Evolutionary conservation across 2,113 vertebrate species (phyloP).

Genomic region (Myotis davidii): DNA sequence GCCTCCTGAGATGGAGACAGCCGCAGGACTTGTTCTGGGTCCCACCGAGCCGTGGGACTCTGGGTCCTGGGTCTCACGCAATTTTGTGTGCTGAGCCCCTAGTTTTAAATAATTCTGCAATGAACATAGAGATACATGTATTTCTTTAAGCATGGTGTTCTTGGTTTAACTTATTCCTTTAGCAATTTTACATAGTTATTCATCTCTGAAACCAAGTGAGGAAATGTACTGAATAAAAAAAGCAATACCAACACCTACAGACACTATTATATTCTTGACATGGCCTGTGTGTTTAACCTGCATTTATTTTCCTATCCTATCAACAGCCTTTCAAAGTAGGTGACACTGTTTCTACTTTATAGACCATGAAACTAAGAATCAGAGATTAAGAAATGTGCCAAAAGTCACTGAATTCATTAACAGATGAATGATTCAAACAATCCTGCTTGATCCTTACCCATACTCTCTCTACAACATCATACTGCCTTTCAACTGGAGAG

Average conservation of each 20-base stretch:
- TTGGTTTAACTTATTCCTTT: not conserved
- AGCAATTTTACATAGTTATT: not conserved
- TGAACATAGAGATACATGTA: not conserved
- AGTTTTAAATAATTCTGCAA: not conserved
- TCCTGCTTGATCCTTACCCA: not conserved
- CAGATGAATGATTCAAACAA: not conserved
- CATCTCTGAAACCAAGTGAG: not conserved
- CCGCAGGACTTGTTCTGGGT: too few relatives aligned
- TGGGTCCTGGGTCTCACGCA: too few relatives aligned
- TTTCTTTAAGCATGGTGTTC: not conserved
- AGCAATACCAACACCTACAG: not conserved
- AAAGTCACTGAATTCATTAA: conserved; percentile 1
- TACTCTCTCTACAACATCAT: not conserved
- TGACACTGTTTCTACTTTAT: not conserved
- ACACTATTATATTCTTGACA: not conserved
- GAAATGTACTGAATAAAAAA: not conserved
- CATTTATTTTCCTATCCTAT: not conserved
- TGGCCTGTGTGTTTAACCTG: not conserved
- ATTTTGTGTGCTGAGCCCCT: too few relatives aligned
- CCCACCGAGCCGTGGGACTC: too few relatives aligned
- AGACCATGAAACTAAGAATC: not conserved
- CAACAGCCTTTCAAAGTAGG: not conserved
- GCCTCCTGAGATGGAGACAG: too few relatives aligned
- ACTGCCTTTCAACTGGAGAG: not conserved
- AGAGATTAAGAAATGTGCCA: not conserved